Conservation (phyloP, 2,113 vertebrate genomes). For the Lontra canadensis region DNA sequence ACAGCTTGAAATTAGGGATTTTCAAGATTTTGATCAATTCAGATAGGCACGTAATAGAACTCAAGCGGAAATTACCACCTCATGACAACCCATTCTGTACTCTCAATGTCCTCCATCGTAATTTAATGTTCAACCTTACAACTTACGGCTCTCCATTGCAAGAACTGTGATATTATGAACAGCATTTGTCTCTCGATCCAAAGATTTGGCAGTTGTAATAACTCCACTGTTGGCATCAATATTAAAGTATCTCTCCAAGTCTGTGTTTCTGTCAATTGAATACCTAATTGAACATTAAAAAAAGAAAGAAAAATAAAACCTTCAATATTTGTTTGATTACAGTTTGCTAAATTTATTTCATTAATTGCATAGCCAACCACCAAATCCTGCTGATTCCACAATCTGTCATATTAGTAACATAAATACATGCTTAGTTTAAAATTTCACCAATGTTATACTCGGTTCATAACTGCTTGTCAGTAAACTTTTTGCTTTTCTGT, state of each 20-base stretch:
- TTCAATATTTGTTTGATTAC: slow-evolving; percentile 60
- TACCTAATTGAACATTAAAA: slow-evolving; percentile 86
- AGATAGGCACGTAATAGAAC: neutral
- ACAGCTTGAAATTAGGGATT: neutral
- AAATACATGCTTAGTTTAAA: neutral
- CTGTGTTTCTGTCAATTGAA: slow-evolving; percentile 98
- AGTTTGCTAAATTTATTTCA: slow-evolving; percentile 52
- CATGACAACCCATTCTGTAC: neutral
- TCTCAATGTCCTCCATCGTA: neutral
- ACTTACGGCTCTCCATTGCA: slow-evolving; percentile 98
- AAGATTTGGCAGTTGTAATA: slow-evolving; percentile 94
- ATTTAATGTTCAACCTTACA: neutral
- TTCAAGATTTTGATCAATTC: neutral
- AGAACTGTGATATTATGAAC: slow-evolving; percentile 97
- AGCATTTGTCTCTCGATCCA: slow-evolving; percentile 95
- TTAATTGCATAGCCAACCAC: slow-evolving; percentile 15
- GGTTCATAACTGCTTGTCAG: neutral
- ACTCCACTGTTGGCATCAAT: slow-evolving; percentile 94
- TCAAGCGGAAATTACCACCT: neutral
- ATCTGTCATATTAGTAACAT: neutral
- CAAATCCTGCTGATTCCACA: neutral
- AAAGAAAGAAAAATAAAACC: slow-evolving; percentile 60
- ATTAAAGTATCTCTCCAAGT: slow-evolving; percentile 97
- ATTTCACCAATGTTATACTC: neutral
- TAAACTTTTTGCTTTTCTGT: neutral